Base-by-base conservation (phyloP, 2,113 vertebrate genomes). In the Theropithecus gelada region DNA sequence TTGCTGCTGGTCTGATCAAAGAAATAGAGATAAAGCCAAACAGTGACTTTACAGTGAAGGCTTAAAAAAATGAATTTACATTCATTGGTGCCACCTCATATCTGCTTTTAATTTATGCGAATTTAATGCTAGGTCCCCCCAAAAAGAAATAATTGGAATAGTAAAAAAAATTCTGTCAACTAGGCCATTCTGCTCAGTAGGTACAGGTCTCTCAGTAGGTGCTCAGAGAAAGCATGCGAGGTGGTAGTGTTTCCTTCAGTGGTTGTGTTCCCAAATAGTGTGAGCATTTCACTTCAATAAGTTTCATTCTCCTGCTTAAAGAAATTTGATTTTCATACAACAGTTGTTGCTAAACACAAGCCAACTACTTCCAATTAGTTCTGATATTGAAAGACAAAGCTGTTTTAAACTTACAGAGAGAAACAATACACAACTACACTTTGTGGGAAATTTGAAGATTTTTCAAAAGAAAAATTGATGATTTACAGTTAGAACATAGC, bases 1-100 rank as follows among this genome's bases (percentile, higher is more conserved):
- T 73, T 91, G 79, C 25, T 1, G 90, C 83, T 73, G 97, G 64
- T 91, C 98, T 98, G 70, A 93, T 66, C 30, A 87, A 90, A 96
- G 88, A 82, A n/a, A 95, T 17, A 93, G 57, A 96, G 18, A 93
- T 16, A 93, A 20, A 9, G 25, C 14, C 20, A 93, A 90, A 61
- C 18, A 57, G 17, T 55, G 43, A 94, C 64, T 95, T 93, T 88
- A 91, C 72, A 45, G 18, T 50, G 0, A 9, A 94, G 12, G 10
- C 14, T 93, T 93, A 73, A 86, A 84, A 64, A 87, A 88, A 93
- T 64, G 22, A 30, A 75, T 23, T 92, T 85, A 64, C 2, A 61
- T 88, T 79, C 4, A 84, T n/a, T 57, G 48, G 48, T 30, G 30
- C 22, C 11, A 89, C 38, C 6, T 94, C 32, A 91, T 79, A 68